These are phyloP conservation scores for Dendronephthya gigantea DNA, from an alignment of 64 coral and sea anemone genomes.

Conservation along the genomic window DNA sequence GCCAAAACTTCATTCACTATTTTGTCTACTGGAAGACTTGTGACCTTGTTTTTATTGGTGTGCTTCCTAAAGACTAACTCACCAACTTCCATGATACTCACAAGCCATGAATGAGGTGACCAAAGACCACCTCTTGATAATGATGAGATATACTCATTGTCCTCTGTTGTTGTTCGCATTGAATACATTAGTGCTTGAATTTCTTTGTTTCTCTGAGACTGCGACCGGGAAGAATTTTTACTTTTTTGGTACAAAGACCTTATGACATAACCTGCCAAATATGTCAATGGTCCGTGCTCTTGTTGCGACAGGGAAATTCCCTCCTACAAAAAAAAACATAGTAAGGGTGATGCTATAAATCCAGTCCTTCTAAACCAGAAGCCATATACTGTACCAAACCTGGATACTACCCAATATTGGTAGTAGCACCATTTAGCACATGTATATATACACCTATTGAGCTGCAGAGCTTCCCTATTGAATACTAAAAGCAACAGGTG, in stretches of 20 bases:
- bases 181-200: neutral
- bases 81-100: neutral
- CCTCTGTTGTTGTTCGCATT: neutral
- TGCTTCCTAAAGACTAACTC: neutral
- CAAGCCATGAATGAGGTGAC: constrained; percentile 2
- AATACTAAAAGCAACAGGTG: too few species aligned
- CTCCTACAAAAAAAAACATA: neutral
- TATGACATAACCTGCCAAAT: neutral
- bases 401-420: too few species aligned
- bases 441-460: too few species aligned
- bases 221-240: neutral
- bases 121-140: neutral
- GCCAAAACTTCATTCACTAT: neutral
- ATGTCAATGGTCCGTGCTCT: neutral
- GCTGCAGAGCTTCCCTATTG: too few species aligned
- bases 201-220: neutral
- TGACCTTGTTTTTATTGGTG: neutral
- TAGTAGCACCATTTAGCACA: too few species aligned
- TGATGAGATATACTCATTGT: neutral
- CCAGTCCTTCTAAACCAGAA: too few species aligned
- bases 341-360: too few species aligned
- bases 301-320: neutral
- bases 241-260: neutral
- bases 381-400: too few species aligned
- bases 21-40: neutral